These are phyloP conservation scores for Echiichthys vipera DNA, from an alignment of 2,797 vertebrate species.

Conservation along the genomic window DNA sequence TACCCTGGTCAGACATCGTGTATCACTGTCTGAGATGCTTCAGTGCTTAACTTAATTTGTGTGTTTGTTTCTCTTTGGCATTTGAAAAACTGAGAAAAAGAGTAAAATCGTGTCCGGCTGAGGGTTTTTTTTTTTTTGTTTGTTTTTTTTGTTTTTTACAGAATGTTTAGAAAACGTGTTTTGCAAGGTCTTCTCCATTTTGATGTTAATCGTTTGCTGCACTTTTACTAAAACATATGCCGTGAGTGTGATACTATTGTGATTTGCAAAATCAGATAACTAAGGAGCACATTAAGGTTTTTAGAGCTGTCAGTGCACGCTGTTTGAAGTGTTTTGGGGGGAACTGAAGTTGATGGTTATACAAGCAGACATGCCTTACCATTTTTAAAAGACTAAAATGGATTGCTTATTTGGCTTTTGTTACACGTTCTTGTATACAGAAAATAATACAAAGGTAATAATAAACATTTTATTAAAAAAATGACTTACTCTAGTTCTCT, in stretches of 20 bases:
- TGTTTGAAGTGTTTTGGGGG: conserved; percentile 76
- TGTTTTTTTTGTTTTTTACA: too few species aligned
- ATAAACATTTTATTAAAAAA: conserved; percentile 85
- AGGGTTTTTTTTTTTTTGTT: too few species aligned
- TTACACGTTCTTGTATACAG: conserved; percentile 89
- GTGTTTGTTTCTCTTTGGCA: conserved; percentile 44
- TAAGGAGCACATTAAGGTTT: conserved; percentile 67
- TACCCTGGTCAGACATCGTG: conserved; percentile 44
- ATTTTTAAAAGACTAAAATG: conserved; percentile 83
- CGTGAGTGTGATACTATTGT: conserved; percentile 77
- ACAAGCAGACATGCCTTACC: conserved; percentile 88
- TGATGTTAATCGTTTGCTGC: conserved; percentile 75
- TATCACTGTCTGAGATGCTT: conserved; percentile 49
- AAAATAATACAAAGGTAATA: conserved; percentile 82
- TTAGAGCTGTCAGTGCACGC: conserved; percentile 74
- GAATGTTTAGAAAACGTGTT: conserved; percentile 69
- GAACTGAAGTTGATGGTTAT: conserved; percentile 73
- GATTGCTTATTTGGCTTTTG: conserved; percentile 88
- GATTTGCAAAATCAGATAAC: conserved; percentile 70
- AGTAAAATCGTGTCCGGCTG: conserved; percentile 17
- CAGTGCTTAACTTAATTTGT: conserved; percentile 44
- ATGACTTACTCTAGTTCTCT: not conserved
- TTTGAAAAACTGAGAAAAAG: conserved; percentile 42
- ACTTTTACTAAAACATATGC: conserved; percentile 80
- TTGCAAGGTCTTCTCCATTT: conserved; percentile 76